Base-by-base conservation (phyloP, 2,888 invertebrate genomes). In the Phymatocera aterrima region DNA sequence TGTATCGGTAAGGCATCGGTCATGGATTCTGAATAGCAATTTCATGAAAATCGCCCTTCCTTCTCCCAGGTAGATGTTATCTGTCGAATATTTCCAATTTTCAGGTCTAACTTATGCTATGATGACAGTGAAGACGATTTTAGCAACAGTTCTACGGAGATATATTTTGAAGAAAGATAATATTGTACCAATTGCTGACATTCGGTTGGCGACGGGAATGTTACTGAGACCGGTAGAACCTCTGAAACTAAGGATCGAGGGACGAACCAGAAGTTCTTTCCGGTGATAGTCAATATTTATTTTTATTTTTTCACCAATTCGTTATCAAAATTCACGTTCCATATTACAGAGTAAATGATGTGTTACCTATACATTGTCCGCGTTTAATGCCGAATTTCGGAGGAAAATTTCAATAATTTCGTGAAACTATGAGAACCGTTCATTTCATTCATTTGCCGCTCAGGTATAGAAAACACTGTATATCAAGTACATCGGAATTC, bases 1-100 rank as follows among this genome's bases (percentile, higher is more conserved):
- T 87, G 85, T 57, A 51, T 87, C 77, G 88, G 83, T 83, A 77
- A 37, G n/a, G 51, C 15, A 51, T 3, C 4, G n/a, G n/a, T n/a
- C n/a, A n/a, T n/a, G n/a, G n/a, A n/a, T n/a, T n/a, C n/a, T n/a
- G n/a, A n/a, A n/a, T n/a, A n/a, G n/a, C n/a, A n/a, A n/a, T n/a
- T n/a, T n/a, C n/a, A n/a, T n/a, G n/a, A n/a, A n/a, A n/a, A n/a
- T n/a, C n/a, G n/a, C n/a, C n/a, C n/a, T n/a, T n/a, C n/a, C n/a
- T n/a, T n/a, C n/a, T n/a, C n/a, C n/a, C n/a, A n/a, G n/a, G n/a
- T n/a, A n/a, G n/a, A n/a, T n/a, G n/a, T n/a, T n/a, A n/a, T n/a
- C n/a, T n/a, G n/a, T n/a, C n/a, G n/a, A n/a, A n/a, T 28, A 15
- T 1, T 2, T 21, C n/a, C 12, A 6, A n/a, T 4, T 48, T 48